These are phyloP conservation scores for Neodon shergylaensis DNA, from an alignment of 2,113 vertebrate genomes.

Conservation along the genomic window DNA sequence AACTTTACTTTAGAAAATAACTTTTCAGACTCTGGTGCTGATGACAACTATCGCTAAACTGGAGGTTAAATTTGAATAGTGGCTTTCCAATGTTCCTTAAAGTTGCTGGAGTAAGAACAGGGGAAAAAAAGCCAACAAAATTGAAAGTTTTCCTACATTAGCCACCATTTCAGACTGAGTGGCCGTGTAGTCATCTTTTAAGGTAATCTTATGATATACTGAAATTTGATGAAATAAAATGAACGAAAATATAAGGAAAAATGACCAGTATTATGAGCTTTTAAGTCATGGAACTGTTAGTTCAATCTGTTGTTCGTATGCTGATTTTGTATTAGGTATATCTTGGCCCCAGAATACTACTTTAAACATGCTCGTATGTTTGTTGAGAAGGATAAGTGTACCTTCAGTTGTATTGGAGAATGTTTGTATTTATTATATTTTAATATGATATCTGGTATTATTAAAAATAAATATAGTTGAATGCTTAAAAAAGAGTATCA, in stretches of 20 bases:
- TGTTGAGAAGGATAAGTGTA: neutral
- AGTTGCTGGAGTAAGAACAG: neutral
- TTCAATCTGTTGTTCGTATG: neutral
- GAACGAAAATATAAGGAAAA: neutral
- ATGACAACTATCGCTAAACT: neutral
- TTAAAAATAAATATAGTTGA: neutral
- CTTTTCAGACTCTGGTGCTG: conserved; percentile 32
- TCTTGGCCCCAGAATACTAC: neutral
- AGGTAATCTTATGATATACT: neutral
- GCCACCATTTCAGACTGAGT: neutral
- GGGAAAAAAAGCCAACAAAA: neutral
- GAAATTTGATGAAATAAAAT: neutral
- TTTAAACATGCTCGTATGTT: neutral
- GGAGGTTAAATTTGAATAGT: neutral
- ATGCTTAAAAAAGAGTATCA: neutral
- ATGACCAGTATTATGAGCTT: neutral
- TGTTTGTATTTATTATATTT: neutral
- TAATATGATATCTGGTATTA: neutral
- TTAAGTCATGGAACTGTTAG: neutral
- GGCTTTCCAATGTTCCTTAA: neutral
- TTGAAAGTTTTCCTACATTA: neutral
- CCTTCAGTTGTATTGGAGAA: no score
- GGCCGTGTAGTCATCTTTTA: neutral
- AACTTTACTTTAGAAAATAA: conserved; percentile 49
- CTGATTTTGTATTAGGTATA: neutral